These are phyloP conservation scores for Macaca nemestrina DNA, from an alignment of 2,113 vertebrate species.

Conservation along the genomic window DNA sequence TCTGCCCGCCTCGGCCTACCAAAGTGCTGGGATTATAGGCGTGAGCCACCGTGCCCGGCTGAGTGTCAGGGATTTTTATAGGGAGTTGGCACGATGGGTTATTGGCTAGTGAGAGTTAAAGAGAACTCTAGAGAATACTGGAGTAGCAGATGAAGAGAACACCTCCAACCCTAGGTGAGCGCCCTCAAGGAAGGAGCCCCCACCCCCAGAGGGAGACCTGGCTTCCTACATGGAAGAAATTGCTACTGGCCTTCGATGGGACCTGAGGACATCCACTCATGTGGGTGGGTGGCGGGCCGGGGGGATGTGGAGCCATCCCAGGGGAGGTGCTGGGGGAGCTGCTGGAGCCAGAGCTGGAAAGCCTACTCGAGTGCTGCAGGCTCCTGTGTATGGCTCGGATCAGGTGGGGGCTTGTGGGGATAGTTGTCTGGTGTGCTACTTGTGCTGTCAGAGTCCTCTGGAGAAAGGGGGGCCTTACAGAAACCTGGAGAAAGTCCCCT, in stretches of 20 bases:
- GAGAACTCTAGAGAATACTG: not conserved
- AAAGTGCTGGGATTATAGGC: too few relatives aligned
- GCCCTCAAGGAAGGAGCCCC: not conserved
- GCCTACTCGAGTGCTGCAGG: rapidly evolving
- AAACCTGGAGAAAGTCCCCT: not conserved
- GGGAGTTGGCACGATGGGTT: rapidly evolving
- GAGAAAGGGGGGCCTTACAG: not conserved
- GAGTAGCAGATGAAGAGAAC: not conserved
- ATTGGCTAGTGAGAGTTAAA: not conserved
- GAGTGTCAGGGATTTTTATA: not conserved
- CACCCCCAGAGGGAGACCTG: not conserved
- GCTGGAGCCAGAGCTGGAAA: not conserved
- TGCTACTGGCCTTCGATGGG: not conserved
- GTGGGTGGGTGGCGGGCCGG: rapidly evolving
- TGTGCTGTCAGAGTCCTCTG: not conserved
- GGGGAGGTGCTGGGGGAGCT: not conserved
- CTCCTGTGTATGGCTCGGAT: rapidly evolving
- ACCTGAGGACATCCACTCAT: not conserved
- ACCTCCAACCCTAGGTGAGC: too few relatives aligned
- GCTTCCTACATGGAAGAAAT: not conserved
- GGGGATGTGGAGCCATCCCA: not conserved
- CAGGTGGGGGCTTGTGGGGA: not conserved
- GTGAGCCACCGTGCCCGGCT: too few relatives aligned
- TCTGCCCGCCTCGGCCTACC: too few relatives aligned
- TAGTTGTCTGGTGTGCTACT: too few relatives aligned